phyloP scores from a whole-genome alignment of 2,797 vertebrate species.

The Mycteria americana region DNA sequence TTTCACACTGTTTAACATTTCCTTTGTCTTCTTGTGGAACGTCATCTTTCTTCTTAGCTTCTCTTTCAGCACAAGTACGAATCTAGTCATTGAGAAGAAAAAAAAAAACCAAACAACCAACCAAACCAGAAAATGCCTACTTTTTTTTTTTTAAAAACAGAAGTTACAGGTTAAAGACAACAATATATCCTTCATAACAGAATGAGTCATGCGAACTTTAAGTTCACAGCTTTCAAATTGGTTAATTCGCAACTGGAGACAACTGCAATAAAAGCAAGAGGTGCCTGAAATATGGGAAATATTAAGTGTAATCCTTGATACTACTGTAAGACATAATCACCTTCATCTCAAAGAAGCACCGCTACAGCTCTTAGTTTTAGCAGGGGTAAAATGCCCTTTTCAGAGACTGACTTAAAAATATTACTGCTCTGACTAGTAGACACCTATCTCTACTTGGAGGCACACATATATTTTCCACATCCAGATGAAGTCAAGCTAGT shows the following conservation, averaged over 20 bases:
- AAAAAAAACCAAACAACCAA: background rate
- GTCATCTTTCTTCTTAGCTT: slow-evolving; percentile 88
- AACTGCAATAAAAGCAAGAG: background rate
- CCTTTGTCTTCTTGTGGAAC: slow-evolving; percentile 95
- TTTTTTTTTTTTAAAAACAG: background rate
- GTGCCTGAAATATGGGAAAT: background rate
- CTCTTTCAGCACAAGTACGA: slow-evolving; percentile 85
- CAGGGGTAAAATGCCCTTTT: background rate
- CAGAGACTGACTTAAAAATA: background rate
- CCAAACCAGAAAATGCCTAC: background rate
- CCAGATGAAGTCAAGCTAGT: background rate
- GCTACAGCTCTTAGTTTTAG: background rate
- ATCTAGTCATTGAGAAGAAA: slow-evolving; percentile 76
- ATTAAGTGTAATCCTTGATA: background rate
- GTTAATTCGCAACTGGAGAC: background rate
- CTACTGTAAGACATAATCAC: background rate
- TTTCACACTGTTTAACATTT: slow-evolving; percentile 93
- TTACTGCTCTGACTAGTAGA: background rate
- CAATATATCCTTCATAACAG: background rate
- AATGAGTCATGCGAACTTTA: background rate
- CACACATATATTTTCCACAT: background rate
- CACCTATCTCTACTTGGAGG: background rate
- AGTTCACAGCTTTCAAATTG: background rate
- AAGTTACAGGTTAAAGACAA: background rate
- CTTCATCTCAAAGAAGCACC: background rate